phyloP scores from a whole-genome alignment of 2,113 vertebrate genomes.

The Perccottus glenii region DNA sequence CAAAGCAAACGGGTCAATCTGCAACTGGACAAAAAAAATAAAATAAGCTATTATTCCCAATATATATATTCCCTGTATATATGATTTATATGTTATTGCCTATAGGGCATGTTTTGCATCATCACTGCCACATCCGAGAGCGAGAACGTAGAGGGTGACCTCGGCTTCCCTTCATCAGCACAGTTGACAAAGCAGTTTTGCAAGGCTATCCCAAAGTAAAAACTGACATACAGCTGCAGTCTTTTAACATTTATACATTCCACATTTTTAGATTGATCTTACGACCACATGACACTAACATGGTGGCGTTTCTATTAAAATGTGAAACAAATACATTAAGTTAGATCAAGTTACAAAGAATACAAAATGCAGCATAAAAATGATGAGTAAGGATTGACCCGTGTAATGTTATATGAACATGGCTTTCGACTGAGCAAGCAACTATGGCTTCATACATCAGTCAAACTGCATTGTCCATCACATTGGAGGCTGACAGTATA shows the following conservation, averaged over 20 bases:
- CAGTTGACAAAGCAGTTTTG: slow-evolving; percentile 51
- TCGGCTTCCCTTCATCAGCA: slow-evolving; percentile 63
- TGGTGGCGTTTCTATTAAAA: too few species aligned
- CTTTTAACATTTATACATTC: too few species aligned
- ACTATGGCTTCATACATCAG: neutral
- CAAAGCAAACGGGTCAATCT: slow-evolving; percentile 14
- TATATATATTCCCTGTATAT: too few species aligned
- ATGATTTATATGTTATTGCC: neutral
- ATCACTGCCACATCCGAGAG: slow-evolving; percentile 42
- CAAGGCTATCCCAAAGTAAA: slow-evolving; percentile 17
- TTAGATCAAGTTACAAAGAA: too few species aligned
- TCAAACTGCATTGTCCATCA: neutral
- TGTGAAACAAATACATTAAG: too few species aligned
- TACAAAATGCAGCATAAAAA: too few species aligned
- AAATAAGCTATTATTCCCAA: neutral
- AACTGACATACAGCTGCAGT: neutral
- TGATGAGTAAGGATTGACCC: too few species aligned
- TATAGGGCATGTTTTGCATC: slow-evolving; percentile 27
- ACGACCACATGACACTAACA: too few species aligned
- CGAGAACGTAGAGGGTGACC: slow-evolving; percentile 60
- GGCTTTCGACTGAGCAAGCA: neutral
- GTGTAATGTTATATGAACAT: too few species aligned
- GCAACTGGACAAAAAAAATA: slow-evolving; percentile 4
- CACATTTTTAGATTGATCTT: too few species aligned
- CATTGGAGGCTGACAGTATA: neutral